Evolutionary conservation across 2,113 vertebrate species (phyloP), one percentile per base, ranked within the genome.

Genomic region (Globicephala melas): DNA sequence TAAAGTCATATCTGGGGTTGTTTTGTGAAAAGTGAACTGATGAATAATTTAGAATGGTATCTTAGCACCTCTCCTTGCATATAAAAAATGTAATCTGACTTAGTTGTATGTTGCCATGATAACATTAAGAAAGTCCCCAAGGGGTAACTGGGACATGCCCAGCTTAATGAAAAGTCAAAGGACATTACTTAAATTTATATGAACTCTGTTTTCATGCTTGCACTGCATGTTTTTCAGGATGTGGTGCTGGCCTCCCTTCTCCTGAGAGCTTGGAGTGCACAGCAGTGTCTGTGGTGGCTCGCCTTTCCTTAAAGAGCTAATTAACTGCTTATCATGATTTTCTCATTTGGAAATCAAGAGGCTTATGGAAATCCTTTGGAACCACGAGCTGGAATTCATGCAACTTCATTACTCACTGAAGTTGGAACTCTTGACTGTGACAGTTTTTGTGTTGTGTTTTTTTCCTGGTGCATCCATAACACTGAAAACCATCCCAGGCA

Each of bases 41-140:
- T 98, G 97, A 98, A 98, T 99, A 98, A 99, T 98, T 98, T 98
- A 98, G 63, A 97, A 96, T 84, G 90, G 80, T 97, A 98, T 98
- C 96, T 97, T 96, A 97, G 96, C 93, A 97, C 97, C 96, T 98
- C 89, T 97, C 71, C 93, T 93, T 96, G 91, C 84, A 95, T 97
- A 96, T 95, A 97, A 98, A 98, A 97, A 98, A 98, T 97, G 94
- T 97, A 98, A 98, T 98, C 97, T 96, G 97, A 98, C 98, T 98
- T 99, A 99, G 98, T 98, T 98, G 98, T 97, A 97, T 98, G 97
- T 97, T 98, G 98, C 98, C 98, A 97, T 98, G 98, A 98, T 67
- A 98, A 97, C 88, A 98, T 98, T 98, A 97, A 98, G 98, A 96
- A 98, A 97, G 96, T 94, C 98, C 98, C 98, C 80, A 11, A 12